These are phyloP conservation scores for Microtus pennsylvanicus DNA, from an alignment of 2,113 vertebrate genomes.

Conservation along the genomic window DNA sequence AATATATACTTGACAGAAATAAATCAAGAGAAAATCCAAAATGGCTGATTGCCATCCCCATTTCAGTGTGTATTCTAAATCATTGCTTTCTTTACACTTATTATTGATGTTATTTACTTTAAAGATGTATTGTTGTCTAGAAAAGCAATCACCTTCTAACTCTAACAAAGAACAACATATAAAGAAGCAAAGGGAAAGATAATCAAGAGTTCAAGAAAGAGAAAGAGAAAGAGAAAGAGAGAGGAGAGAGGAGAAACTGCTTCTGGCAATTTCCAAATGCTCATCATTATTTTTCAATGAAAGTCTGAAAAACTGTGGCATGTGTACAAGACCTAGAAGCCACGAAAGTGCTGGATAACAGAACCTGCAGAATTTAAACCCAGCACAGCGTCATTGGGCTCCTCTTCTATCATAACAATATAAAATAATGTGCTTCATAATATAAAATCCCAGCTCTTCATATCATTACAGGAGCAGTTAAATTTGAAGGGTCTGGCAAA, in stretches of 20 bases:
- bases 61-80: neutral
- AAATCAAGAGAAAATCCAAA: neutral
- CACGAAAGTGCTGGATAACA: neutral
- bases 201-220: too few relatives aligned
- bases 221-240: neutral
- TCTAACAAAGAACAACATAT: neutral
- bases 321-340: neutral
- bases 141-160: neutral
- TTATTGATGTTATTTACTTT: constrained; percentile 5
- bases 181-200: neutral
- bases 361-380: neutral
- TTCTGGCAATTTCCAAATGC: neutral
- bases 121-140: neutral
- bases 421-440: neutral
- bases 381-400: neutral
- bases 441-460: neutral
- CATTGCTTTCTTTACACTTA: neutral
- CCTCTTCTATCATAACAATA: neutral
- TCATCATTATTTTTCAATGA: neutral
- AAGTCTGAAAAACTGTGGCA: neutral
- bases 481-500: neutral
- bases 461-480: neutral
- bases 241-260: neutral
- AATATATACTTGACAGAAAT: neutral
- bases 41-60: neutral